Evolutionary conservation across 2,113 vertebrate genomes (phyloP).

Genomic region (Oncorhynchus masou): DNA sequence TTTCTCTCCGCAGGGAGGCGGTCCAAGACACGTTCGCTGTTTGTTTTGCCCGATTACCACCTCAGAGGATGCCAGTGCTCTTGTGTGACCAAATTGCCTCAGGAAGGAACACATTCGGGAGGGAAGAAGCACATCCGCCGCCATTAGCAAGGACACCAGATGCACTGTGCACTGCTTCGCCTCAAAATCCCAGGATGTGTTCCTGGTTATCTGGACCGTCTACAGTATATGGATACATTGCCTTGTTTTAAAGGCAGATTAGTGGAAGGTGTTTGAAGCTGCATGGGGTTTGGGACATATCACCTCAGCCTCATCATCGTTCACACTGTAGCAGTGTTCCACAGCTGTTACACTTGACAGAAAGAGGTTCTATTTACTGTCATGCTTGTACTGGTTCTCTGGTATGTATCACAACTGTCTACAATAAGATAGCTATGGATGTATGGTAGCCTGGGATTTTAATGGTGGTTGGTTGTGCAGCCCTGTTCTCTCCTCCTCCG

Average conservation of each 20-base stretch:
- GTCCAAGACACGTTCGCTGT: slow-evolving; percentile 34
- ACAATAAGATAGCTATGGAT: not conserved
- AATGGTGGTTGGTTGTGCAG: slow-evolving; percentile 10
- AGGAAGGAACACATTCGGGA: slow-evolving; percentile 52
- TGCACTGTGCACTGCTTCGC: slow-evolving; percentile 53
- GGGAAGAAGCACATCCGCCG: slow-evolving; percentile 22
- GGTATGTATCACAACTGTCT: slow-evolving; percentile 45
- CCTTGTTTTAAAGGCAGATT: slow-evolving; percentile 26
- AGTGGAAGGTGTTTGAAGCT: not conserved
- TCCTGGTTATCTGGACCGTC: slow-evolving; percentile 47
- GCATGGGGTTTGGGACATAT: not conserved
- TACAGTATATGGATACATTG: slow-evolving; percentile 24
- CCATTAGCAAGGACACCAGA: slow-evolving; percentile 67
- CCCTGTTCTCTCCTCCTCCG: not conserved
- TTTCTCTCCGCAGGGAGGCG: slow-evolving; percentile 26
- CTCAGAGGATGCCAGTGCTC: slow-evolving; percentile 54
- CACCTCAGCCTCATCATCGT: slow-evolving; percentile 29
- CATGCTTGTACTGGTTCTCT: slow-evolving; percentile 18
- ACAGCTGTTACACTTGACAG: slow-evolving; percentile 38
- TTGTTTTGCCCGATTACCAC: slow-evolving; percentile 57
- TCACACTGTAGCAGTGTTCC: slow-evolving; percentile 22
- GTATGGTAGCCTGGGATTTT: slow-evolving; percentile 14
- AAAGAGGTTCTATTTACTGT: slow-evolving; percentile 37
- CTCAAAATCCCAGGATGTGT: slow-evolving; percentile 59
- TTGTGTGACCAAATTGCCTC: slow-evolving; percentile 62